Base-by-base conservation (phyloP, 2,888 invertebrate species). In the Ormyrus nitidulus region DNA sequence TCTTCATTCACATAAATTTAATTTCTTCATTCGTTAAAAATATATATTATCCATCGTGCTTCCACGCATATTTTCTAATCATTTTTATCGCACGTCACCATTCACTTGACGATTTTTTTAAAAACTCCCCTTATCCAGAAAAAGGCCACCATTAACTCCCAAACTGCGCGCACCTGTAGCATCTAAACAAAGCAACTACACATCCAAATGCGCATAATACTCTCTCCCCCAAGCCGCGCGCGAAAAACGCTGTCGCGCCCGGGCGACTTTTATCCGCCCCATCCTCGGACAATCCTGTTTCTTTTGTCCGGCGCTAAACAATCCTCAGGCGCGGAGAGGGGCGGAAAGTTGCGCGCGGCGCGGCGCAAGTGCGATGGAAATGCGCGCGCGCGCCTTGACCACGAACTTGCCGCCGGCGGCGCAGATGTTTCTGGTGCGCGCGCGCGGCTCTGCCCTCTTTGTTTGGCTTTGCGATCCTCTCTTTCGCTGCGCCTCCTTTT, bases 231-330 rank as follows among this genome's bases (percentile, higher is more conserved):
- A 58, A 59, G 13, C 56, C 10, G n/a, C 48, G 19, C 19, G 34
- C 53, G 59, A 75, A 19, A 79, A 75, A 54, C 71, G 53, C 77
- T 66, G 76, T 76, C 72, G 56, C 56, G 49, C 64, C 58, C 2
- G 10, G n/a, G 44, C 62, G 51, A 49, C 66, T 68, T 54, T 44
- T 59, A 13, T 46, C 0, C 11, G 5, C 54, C 19, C 46, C 56
- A 13, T 54, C 34, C 11, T 6, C 61, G 51, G 58, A 62, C 72
- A 77, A 80, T 76, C 19, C 19, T 68, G 62, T 53, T 77, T 49
- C 72, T 68, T 80, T 80, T 80, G 80, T 76, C 13, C 11, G 19
- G 19, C 19, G 56, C 56, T 58, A 68, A 76, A 80, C 75, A 80
- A 76, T 80, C 56, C 48, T n/a, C 5, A 56, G 54, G 46, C 48